Conservation (phyloP, 2,888 invertebrate genomes). For the Conomelus anceps region DNA sequence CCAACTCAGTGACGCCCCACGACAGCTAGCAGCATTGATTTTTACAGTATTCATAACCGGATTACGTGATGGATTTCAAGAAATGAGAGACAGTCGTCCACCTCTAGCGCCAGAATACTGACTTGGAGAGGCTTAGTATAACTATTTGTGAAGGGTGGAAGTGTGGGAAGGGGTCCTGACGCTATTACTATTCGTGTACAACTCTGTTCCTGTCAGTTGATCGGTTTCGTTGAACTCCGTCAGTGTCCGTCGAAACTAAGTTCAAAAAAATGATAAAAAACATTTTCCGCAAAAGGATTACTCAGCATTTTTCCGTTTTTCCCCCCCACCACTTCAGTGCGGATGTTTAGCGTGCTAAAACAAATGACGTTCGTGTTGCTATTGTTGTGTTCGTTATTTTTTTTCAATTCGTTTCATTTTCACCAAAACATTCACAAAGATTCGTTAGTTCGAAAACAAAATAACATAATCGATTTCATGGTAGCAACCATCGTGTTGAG, state of each 20-base stretch:
- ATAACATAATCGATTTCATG: not conserved
- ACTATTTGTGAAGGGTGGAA: not conserved
- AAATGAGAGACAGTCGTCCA: not conserved
- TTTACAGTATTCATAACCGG: conserved; percentile 19
- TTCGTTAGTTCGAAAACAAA: not conserved
- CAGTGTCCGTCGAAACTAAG: not conserved
- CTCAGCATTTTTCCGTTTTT: not conserved
- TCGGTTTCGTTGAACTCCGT: not conserved
- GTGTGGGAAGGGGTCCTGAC: not conserved
- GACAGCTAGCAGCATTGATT: conserved; percentile 17
- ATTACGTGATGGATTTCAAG: conserved; percentile 16
- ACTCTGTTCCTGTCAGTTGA: not conserved
- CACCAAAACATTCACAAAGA: too few species aligned
- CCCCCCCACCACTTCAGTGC: too few species aligned
- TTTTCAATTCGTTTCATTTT: too few species aligned
- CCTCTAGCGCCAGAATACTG: too few species aligned
- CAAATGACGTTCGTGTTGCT: not conserved
- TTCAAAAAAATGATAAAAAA: not conserved
- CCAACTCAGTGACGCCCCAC: not conserved
- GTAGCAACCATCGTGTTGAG: not conserved
- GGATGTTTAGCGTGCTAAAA: not conserved
- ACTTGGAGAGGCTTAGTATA: not conserved
- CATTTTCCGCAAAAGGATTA: not conserved
- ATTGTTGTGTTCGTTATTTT: not conserved
- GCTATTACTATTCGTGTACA: not conserved